Evolutionary conservation across 1,140 invertebrate genomes (phyloP), one percentile per base, ranked within the genome.

Genomic region (Telenomus remus): DNA sequence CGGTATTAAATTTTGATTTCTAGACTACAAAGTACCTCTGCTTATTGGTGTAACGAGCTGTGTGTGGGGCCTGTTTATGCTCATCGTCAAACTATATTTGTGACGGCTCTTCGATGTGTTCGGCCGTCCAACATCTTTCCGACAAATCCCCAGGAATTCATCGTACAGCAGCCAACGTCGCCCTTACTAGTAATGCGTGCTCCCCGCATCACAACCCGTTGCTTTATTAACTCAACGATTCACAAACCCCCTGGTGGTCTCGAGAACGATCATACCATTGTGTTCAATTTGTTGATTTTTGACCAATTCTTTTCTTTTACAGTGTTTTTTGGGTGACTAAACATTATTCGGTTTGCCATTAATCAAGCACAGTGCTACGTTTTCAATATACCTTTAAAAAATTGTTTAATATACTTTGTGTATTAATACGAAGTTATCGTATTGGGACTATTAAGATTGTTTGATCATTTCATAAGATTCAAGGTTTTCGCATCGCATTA

Each of bases 11-110:
- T 89, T 90, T 85, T 88, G 82, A 83, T 89, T 87, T 89, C 85
- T 90, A 92, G 91, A 91, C 86, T 86, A 85, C 90, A 91, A 90
- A 90, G 90, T 92, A 89, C 91, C 91, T 86, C 87, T 92, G 83
- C 91, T 92, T 90, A 91, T 92, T 88, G 91, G 91, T 87, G 89
- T 92, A 84, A 92, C 91, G 86, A 91, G 91, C 88, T 92, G 91
- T 87, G 89, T 92, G 77, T 92, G 91, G 91, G 92, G 91, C 88
- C 88, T 92, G 84, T 89, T 92, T 83, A 87, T 88, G 86, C 90
- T 92, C 88, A 89, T 92, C 87, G 90, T 92, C 88, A 91, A 91
- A 91, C 89, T 90, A 86, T 92, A 92, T 92, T 91, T 92, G 89
- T 92, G 91, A 92, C 88, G 87, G 85, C 85, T 85, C 84, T 85